phyloP scores from a whole-genome alignment of 2,888 invertebrate genomes.

The Cephus runcator region DNA sequence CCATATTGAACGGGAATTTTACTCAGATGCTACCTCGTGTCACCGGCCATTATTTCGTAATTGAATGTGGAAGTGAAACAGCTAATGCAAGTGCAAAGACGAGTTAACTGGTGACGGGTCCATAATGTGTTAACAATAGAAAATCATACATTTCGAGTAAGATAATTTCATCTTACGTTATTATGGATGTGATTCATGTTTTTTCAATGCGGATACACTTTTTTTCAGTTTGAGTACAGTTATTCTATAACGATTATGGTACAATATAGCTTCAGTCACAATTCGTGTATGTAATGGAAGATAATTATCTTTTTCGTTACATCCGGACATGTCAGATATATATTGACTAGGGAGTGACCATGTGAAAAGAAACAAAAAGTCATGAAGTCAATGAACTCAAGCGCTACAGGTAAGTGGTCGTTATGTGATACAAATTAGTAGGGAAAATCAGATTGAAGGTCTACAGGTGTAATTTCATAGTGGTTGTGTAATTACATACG shows the following conservation, averaged over 20 bases:
- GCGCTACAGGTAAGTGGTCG: not conserved
- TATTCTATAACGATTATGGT: not conserved
- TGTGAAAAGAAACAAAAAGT: not conserved
- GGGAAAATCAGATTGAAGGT: not conserved
- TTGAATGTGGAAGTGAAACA: too few species aligned
- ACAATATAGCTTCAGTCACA: not conserved
- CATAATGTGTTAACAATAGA: not conserved
- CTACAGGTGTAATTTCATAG: conserved; percentile 3
- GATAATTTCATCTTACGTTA: too few species aligned
- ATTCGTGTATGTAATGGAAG: not conserved
- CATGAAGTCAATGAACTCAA: not conserved
- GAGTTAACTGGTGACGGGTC: too few species aligned
- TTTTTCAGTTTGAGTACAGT: not conserved
- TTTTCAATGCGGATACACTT: not conserved
- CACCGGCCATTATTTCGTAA: too few species aligned
- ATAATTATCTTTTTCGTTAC: not conserved
- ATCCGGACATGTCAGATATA: not conserved
- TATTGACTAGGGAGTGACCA: not conserved
- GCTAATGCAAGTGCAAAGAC: too few species aligned
- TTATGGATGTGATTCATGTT: not conserved
- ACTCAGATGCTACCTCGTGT: too few species aligned
- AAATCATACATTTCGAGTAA: not conserved
- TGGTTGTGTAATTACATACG: not conserved
- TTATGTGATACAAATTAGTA: not conserved
- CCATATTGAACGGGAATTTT: too few species aligned